These are phyloP conservation scores for Toxotes lorentzi DNA, from an alignment of 2,797 vertebrate species.

Conservation along the genomic window DNA sequence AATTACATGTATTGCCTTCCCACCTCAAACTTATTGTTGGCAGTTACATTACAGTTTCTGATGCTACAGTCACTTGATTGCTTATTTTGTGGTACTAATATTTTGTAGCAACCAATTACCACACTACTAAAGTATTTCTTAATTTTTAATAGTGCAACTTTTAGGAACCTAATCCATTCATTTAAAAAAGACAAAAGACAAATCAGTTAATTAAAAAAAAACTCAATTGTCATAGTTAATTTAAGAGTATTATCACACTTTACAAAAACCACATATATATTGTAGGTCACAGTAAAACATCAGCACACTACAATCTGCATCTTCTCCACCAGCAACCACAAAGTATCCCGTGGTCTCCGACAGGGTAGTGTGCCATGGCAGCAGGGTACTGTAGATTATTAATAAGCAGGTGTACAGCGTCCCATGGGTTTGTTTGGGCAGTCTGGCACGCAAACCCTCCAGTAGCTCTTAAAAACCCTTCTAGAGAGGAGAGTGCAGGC, in stretches of 20 bases:
- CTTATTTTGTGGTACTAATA: background rate
- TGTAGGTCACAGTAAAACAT: slow-evolving; percentile 21
- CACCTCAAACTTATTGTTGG: background rate
- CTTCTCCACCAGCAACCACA: slow-evolving; percentile 11
- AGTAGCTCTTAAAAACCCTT: slow-evolving; percentile 53
- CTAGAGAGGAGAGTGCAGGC: slow-evolving; percentile 35
- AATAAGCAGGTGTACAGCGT: slow-evolving; percentile 68
- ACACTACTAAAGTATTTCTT: background rate
- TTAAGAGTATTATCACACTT: background rate
- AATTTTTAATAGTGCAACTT: background rate
- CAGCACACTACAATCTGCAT: background rate
- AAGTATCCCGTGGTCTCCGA: slow-evolving; percentile 34
- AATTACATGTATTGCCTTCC: background rate
- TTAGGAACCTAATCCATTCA: background rate
- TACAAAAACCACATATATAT: background rate
- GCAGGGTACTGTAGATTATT: slow-evolving; percentile 72
- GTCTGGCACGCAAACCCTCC: slow-evolving; percentile 64
- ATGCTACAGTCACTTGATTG: background rate
- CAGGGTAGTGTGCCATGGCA: slow-evolving; percentile 49
- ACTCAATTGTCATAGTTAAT: background rate
- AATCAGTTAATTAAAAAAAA: background rate
- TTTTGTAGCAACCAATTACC: background rate
- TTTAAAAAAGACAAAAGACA: background rate
- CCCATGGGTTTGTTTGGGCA: slow-evolving; percentile 52
- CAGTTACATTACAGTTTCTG: background rate